Evolutionary conservation across 2,797 vertebrate species (phyloP).

Genomic region (Carduelis carduelis): DNA sequence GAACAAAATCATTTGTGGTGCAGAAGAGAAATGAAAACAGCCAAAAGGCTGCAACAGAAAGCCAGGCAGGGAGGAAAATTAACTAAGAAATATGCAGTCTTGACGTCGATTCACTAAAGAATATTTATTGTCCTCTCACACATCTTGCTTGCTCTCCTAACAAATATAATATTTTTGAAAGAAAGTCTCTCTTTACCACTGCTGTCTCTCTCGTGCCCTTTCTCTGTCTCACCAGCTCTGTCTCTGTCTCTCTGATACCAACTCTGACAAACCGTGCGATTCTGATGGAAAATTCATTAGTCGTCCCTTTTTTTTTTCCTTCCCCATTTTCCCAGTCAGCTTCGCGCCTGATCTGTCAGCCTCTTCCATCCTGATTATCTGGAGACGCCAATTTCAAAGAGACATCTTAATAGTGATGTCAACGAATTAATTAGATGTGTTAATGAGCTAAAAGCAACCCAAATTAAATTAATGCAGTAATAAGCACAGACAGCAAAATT

Average conservation of each 20-base stretch:
- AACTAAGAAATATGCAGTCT: conserved; percentile 16
- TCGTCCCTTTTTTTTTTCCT: conserved; percentile 67
- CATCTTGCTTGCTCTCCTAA: conserved; percentile 63
- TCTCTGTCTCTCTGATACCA: conserved; percentile 69
- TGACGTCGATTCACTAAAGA: neutral
- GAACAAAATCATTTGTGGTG: neutral
- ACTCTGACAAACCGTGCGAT: conserved; percentile 71
- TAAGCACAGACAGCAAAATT: conserved; percentile 99
- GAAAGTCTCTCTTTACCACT: neutral
- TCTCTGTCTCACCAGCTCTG: conserved; percentile 62
- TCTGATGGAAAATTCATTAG: conserved; percentile 83
- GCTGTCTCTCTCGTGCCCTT: conserved; percentile 35
- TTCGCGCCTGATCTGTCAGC: conserved; percentile 92
- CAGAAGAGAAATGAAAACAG: neutral
- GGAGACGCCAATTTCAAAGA: conserved; percentile 99
- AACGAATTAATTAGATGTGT: conserved; percentile 99
- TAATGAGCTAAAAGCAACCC: conserved; percentile 99
- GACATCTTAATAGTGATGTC: conserved; percentile 99
- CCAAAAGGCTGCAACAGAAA: neutral
- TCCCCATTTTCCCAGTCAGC: conserved; percentile 81
- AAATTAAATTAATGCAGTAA: conserved; percentile 99
- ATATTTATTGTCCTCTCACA: conserved; percentile 25
- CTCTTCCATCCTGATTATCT: conserved; percentile 99
- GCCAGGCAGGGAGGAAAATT: conserved; percentile 18
- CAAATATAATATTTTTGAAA: conserved; percentile 64